Evolutionary conservation across 2,888 invertebrate species (phyloP).

Genomic region (Exocentrus adspersus): DNA sequence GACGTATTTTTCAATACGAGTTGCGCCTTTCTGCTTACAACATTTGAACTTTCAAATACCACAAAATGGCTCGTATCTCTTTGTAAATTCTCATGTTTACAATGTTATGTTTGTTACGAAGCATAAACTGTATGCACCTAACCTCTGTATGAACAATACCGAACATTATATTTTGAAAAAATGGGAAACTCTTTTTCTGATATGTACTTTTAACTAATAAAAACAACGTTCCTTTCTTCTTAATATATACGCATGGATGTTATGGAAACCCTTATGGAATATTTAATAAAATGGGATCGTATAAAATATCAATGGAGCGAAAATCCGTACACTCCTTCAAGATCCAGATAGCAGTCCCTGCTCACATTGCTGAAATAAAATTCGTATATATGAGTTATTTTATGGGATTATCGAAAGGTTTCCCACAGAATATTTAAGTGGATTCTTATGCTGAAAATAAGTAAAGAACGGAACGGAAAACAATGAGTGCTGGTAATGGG

Average conservation of each 20-base stretch:
- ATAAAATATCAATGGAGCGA: neutral
- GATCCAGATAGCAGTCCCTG: neutral
- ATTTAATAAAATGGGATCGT: neutral
- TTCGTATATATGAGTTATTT: constrained; percentile 19
- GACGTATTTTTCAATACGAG: too few species aligned
- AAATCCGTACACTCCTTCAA: neutral
- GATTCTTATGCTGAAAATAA: constrained; percentile 20
- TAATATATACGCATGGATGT: neutral
- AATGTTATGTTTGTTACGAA: too few species aligned
- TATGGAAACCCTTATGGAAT: neutral
- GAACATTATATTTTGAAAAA: too few species aligned
- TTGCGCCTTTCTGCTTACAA: too few species aligned
- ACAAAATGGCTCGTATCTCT: too few species aligned
- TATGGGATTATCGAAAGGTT: constrained; percentile 23
- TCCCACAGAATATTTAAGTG: constrained; percentile 20
- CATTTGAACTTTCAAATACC: too few species aligned
- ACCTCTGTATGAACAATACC: too few species aligned
- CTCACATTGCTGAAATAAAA: constrained; percentile 19
- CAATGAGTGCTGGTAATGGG: neutral
- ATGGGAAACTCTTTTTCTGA: too few species aligned
- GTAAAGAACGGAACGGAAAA: constrained; percentile 11
- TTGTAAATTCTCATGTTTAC: too few species aligned
- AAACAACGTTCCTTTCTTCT: too few species aligned
- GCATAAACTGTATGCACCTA: too few species aligned
- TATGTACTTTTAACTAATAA: too few species aligned